Evolutionary conservation across 1,140 invertebrate species (phyloP).

Genomic region (Drosophila lacteicornis): DNA sequence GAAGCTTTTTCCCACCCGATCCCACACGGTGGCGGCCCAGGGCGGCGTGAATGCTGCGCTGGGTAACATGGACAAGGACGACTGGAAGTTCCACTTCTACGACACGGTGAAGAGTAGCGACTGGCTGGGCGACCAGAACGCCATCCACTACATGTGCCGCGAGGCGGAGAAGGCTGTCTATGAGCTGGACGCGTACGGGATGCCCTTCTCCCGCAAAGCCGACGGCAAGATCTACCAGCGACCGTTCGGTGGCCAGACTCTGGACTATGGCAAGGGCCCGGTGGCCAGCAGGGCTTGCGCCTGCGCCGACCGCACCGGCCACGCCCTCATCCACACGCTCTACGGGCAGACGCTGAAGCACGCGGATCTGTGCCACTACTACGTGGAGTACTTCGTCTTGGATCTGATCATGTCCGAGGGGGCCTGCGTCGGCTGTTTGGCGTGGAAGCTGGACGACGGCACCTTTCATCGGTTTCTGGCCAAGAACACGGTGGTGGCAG

Average conservation of each 20-base stretch:
- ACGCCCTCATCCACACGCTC: constrained; percentile 98
- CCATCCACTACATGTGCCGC: constrained; percentile 97
- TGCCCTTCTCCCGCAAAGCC: constrained; percentile 85
- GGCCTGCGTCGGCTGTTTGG: constrained; percentile 96
- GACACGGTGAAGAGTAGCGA: constrained; percentile 98
- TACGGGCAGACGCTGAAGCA: constrained; percentile 98
- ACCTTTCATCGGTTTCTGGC: constrained; percentile 93
- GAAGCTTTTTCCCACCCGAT: constrained; percentile 96
- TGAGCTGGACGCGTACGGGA: constrained; percentile 96
- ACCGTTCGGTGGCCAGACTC: constrained; percentile 95
- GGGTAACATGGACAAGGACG: constrained; percentile 91
- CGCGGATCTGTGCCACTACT: constrained; percentile 96
- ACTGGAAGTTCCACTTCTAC: constrained; percentile 97
- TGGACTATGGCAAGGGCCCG: constrained; percentile 93
- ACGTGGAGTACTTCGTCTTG: constrained; percentile 98
- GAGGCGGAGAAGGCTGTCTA: constrained; percentile 95
- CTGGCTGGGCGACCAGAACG: constrained; percentile 98
- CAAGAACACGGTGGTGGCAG: constrained; percentile 91
- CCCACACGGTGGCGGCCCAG: constrained; percentile 97
- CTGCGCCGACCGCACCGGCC: constrained; percentile 92
- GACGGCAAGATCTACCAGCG: constrained; percentile 94
- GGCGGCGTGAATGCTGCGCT: constrained; percentile 96
- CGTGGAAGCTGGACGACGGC: constrained; percentile 98
- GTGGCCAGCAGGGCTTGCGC: constrained; percentile 90
- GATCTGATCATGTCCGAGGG: constrained; percentile 98